These are phyloP conservation scores for Lamprotornis superbus DNA, from an alignment of 2,113 vertebrate species.

Conservation along the genomic window DNA sequence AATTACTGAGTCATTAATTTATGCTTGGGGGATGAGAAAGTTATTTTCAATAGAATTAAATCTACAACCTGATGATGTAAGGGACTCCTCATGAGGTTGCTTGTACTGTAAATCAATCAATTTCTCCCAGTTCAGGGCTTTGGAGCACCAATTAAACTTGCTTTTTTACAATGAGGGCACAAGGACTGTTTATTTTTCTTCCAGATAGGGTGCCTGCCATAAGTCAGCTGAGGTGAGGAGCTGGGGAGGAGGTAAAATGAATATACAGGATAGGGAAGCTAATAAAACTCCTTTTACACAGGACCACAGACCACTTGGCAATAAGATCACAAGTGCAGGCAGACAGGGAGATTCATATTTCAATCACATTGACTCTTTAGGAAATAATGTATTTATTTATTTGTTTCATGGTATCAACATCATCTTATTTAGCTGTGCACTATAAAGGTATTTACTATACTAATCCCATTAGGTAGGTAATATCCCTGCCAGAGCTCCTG, in stretches of 20 bases:
- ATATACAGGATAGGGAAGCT: neutral
- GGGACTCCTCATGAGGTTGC: neutral
- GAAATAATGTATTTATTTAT: neutral
- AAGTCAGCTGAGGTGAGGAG: neutral
- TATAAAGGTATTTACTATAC: neutral
- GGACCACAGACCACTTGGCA: neutral
- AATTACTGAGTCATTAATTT: constrained; percentile 10
- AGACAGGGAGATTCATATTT: neutral
- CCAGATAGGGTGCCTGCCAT: neutral
- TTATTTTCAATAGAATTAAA: constrained; percentile 12
- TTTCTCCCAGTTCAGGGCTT: neutral
- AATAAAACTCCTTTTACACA: neutral
- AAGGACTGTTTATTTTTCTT: neutral
- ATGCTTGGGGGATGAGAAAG: neutral
- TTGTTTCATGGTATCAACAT: neutral
- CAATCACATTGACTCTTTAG: neutral
- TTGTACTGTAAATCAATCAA: neutral
- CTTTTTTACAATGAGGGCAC: neutral
- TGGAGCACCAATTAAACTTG: neutral
- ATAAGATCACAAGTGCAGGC: neutral
- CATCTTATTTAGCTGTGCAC: neutral
- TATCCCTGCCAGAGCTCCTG: neutral
- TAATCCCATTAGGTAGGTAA: neutral
- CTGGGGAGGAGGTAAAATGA: neutral
- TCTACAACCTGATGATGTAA: neutral